A percentile compares a stretch with the other conserved stretches of the same genome.
phyloP scores from a whole-genome alignment of 2,113 vertebrate genomes.

The Cyanoliseus patagonus region DNA sequence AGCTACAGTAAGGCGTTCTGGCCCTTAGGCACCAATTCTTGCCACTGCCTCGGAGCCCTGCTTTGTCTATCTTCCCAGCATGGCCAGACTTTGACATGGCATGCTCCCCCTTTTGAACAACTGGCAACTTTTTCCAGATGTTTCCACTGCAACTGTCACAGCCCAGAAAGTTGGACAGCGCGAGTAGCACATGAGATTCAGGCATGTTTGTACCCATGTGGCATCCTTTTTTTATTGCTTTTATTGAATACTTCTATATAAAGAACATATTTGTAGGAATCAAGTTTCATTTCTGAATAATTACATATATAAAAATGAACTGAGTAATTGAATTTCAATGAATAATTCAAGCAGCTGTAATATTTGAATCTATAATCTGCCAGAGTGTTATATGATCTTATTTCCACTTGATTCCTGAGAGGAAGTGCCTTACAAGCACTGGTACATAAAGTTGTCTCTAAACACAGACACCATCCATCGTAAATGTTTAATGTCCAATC shows the following conservation, averaged over 20 bases:
- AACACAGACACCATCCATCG: constrained; percentile 55
- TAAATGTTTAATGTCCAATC: constrained; percentile 64
- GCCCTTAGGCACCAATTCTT: neutral
- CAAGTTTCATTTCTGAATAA: constrained; percentile 35
- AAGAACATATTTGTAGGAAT: neutral
- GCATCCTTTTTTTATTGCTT: neutral
- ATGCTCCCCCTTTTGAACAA: neutral
- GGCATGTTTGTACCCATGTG: neutral
- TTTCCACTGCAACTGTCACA: neutral
- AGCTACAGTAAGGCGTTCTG: neutral
- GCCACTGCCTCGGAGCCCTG: neutral
- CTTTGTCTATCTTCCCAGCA: neutral
- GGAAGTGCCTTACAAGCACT: constrained; percentile 62
- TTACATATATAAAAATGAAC: constrained; percentile 23
- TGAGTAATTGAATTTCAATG: constrained; percentile 18
- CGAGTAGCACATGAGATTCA: neutral
- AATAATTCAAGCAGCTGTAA: constrained; percentile 33
- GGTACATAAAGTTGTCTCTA: constrained; percentile 62
- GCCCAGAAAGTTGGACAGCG: neutral
- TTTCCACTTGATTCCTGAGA: constrained; percentile 54
- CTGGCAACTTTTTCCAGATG: neutral
- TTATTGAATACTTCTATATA: neutral
- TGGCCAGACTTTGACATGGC: neutral
- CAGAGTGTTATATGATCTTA: constrained; percentile 42
- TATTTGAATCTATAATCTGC: constrained; percentile 49